Conservation (phyloP, 2,888 invertebrate species). For the Encarsia formosa region DNA sequence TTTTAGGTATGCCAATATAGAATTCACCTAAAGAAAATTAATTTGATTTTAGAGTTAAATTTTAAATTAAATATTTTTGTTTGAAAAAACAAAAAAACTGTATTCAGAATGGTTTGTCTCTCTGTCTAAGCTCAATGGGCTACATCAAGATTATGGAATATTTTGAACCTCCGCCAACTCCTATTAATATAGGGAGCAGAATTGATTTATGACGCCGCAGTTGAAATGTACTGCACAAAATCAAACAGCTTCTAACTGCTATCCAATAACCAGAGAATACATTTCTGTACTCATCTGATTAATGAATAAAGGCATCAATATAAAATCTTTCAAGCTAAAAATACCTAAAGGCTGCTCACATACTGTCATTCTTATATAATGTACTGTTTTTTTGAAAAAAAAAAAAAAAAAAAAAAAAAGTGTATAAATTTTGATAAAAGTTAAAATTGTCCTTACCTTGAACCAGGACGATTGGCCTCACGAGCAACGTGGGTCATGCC, state of each 20-base stretch:
- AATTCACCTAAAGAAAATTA: too few relatives aligned
- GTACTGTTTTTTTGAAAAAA: too few relatives aligned
- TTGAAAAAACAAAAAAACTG: too few relatives aligned
- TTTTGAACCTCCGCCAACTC: constrained; percentile 59
- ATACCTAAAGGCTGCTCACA: too few relatives aligned
- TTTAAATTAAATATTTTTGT: too few relatives aligned
- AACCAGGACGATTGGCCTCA: constrained; percentile 97
- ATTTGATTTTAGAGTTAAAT: too few relatives aligned
- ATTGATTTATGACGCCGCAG: constrained; percentile 64
- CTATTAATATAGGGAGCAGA: constrained; percentile 55
- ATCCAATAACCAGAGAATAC: constrained; percentile 28
- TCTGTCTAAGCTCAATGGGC: constrained; percentile 65
- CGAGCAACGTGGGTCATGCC: constrained; percentile 99
- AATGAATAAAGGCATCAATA: constrained; percentile 37
- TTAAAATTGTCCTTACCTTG: too few relatives aligned
- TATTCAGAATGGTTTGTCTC: constrained; percentile 68
- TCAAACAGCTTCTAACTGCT: constrained; percentile 47
- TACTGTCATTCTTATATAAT: too few relatives aligned
- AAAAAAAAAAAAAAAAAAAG: too few relatives aligned
- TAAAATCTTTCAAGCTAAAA: too few relatives aligned
- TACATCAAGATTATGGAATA: constrained; percentile 74
- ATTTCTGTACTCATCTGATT: constrained; percentile 33
- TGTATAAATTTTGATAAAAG: too few relatives aligned
- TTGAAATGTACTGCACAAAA: constrained; percentile 54
- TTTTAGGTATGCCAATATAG: constrained; percentile 99